Evolutionary conservation across 2,113 vertebrate genomes (phyloP).

Genomic region (Onychostoma macrolepis): DNA sequence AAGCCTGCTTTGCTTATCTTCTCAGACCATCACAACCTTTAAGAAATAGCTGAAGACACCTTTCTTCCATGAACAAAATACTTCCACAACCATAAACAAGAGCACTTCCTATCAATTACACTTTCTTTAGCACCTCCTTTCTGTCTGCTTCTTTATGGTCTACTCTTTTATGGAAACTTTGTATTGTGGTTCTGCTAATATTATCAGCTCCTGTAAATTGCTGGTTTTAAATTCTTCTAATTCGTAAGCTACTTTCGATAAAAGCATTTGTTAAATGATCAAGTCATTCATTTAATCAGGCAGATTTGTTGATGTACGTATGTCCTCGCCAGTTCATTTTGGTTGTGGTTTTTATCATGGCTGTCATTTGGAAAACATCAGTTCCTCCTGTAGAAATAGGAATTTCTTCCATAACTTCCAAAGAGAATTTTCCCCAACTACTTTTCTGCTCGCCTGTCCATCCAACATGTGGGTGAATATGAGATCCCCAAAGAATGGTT

Average conservation of each 20-base stretch:
- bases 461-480: slow-evolving; percentile 11
- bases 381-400: neutral
- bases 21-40: neutral
- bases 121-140: neutral
- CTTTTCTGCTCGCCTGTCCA: slow-evolving; percentile 28
- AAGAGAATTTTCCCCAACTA: neutral
- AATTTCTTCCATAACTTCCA: neutral
- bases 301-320: neutral
- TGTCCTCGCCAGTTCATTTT: neutral
- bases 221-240: neutral
- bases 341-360: slow-evolving; percentile 5
- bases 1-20: neutral
- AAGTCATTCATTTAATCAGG: neutral
- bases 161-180: neutral
- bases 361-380: neutral
- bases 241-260: neutral
- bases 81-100: neutral
- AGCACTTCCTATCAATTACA: neutral
- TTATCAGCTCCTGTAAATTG: neutral
- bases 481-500: slow-evolving; percentile 36
- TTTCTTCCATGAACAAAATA: neutral
- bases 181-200: neutral
- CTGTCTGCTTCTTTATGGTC: neutral
- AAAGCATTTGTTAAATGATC: neutral
- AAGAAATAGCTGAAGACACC: neutral